Evolutionary conservation across 2,888 invertebrate genomes (phyloP), one percentile per base, ranked within the genome.

Genomic region (Melinopterus prodromus): DNA sequence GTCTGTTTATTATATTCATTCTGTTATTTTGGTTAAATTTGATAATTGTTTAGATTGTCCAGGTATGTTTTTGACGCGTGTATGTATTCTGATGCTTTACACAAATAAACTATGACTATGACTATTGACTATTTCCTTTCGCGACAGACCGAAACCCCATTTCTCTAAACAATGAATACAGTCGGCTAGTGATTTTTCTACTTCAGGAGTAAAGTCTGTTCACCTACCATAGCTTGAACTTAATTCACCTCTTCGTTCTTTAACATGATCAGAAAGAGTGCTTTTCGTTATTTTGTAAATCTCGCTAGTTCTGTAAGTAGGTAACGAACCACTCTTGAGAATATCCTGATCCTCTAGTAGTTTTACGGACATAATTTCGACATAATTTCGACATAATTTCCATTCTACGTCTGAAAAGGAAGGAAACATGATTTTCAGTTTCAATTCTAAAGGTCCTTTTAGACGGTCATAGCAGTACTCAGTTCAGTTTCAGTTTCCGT

Each of bases 121-220:
- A n/a, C n/a, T n/a, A n/a, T n/a, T n/a, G n/a, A 86, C 71, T 69
- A 87, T 78, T 83, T 88, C 86, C 81, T 84, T 84, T 82, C 85
- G 83, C 14, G 84, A 83, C 37, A 87, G 79, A 12, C 87, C 87
- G 81, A 86, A 87, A 7, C 86, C 88, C 81, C 84, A 83, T 82
- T 85, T 86, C 78, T 87, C 86, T 83, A 87, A 85, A 14, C 78
- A 76, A 78, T 83, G 84, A 35, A 87, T 80, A 70, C 84, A 82
- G 80, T 84, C 81, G 6, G 83, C 85, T n/a, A 86, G 77, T 70
- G 81, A 80, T 78, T 80, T 79, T 82, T 86, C 85, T 15, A 83
- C 78, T 78, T 84, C 84, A 69, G 70, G 14, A 80, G 72, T 78
- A 72, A 81, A 38, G 9, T 76, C 74, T 36, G 77, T 78, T 37